phyloP scores from a whole-genome alignment of 2,113 vertebrate species.

The Athene cunicularia region DNA sequence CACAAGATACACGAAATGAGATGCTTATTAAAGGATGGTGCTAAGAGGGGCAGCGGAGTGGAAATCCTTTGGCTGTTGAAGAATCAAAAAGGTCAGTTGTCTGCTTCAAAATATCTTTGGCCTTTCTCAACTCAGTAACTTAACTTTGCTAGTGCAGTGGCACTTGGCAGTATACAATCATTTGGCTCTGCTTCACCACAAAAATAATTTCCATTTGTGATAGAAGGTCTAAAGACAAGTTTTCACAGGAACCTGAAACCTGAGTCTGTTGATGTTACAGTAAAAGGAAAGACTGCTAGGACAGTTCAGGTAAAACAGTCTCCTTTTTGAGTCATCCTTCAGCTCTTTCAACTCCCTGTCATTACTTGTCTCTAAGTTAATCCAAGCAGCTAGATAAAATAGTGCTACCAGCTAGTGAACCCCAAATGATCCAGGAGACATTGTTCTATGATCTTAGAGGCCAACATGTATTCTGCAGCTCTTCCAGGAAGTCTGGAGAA shows the following conservation, averaged over 20 bases:
- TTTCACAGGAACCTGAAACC: conserved; percentile 14
- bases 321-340: neutral
- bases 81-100: neutral
- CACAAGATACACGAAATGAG: neutral
- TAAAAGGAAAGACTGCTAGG: neutral
- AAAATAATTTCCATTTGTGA: conserved; percentile 18
- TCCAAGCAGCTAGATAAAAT: neutral
- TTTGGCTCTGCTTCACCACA: neutral
- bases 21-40: neutral
- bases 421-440: neutral
- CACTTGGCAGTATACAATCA: neutral
- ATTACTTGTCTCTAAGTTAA: neutral
- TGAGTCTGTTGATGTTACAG: conserved; percentile 3
- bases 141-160: neutral
- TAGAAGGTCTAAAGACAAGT: conserved; percentile 8
- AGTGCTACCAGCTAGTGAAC: neutral
- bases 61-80: neutral
- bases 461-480: neutral
- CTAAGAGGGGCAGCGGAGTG: neutral
- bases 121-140: neutral
- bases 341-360: neutral
- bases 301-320: neutral
- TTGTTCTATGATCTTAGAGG: neutral
- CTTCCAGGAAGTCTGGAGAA: conserved; percentile 12
- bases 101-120: neutral